phyloP scores from a whole-genome alignment of 2,888 invertebrate species.

The Lochmaea capreae region DNA sequence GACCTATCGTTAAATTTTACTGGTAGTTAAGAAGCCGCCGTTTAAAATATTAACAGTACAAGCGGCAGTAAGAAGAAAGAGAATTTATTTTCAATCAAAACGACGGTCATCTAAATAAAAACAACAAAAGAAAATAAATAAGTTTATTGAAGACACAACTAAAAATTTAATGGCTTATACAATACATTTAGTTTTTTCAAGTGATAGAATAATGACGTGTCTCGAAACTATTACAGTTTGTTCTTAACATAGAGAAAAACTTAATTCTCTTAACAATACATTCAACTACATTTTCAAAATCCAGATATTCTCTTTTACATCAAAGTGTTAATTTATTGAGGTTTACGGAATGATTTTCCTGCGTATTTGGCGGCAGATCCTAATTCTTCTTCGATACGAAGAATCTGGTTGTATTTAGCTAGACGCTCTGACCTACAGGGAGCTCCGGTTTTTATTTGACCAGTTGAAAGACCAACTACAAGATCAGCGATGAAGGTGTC shows the following conservation, averaged over 20 bases:
- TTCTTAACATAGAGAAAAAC: slow-evolving; percentile 21
- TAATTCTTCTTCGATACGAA: slow-evolving; percentile 98
- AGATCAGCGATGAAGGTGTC: slow-evolving; percentile 99
- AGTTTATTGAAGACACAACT: slow-evolving; percentile 9
- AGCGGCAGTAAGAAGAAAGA: too few relatives aligned
- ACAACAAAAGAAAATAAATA: slow-evolving; percentile 11
- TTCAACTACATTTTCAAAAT: slow-evolving; percentile 15
- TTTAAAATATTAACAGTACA: too few relatives aligned
- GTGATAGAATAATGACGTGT: not conserved
- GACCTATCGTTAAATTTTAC: too few relatives aligned
- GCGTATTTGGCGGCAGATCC: slow-evolving; percentile 93
- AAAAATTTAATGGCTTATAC: slow-evolving; percentile 12
- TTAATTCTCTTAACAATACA: slow-evolving; percentile 12
- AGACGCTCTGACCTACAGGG: slow-evolving; percentile 98
- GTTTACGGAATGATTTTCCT: slow-evolving; percentile 94
- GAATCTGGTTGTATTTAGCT: slow-evolving; percentile 98
- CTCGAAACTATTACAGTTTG: not conserved
- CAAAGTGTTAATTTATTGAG: slow-evolving; percentile 62
- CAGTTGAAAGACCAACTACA: slow-evolving; percentile 97
- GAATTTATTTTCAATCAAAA: too few relatives aligned
- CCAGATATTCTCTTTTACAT: slow-evolving; percentile 2
- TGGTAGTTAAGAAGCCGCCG: too few relatives aligned
- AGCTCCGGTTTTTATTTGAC: slow-evolving; percentile 99
- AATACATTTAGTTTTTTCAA: slow-evolving; percentile 9
- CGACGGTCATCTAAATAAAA: not conserved